A percentile compares a stretch with the other conserved stretches of the same genome.
Conservation (phyloP, 2,797 vertebrate genomes). For the Rhinogobio ventralis region DNA sequence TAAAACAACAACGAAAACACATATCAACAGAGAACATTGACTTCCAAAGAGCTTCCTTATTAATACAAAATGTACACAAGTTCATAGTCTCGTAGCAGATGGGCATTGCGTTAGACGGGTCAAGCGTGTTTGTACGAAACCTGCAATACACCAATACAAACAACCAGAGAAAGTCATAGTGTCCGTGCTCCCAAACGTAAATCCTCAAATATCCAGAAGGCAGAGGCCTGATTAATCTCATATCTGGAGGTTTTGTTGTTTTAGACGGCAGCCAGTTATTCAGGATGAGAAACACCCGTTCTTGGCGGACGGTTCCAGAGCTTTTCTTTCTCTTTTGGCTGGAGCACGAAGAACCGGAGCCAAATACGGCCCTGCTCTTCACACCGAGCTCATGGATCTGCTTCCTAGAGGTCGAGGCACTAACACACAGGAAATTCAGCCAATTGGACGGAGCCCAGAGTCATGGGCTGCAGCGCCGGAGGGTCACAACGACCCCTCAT, state of each 20-base stretch:
- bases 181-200: slow-evolving; percentile 61
- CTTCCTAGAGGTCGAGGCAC: slow-evolving; percentile 39
- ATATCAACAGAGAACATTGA: slow-evolving; percentile 66
- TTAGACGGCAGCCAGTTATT: slow-evolving; percentile 59
- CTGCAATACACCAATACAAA: slow-evolving; percentile 65
- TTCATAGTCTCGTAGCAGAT: slow-evolving; percentile 74
- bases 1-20: slow-evolving; percentile 62
- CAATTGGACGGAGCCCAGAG: slow-evolving; percentile 33
- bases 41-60: slow-evolving; percentile 72
- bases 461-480: not conserved
- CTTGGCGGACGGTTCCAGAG: slow-evolving; percentile 29
- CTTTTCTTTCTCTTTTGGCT: slow-evolving; percentile 33
- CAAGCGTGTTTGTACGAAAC: slow-evolving; percentile 64
- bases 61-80: slow-evolving; percentile 78
- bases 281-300: slow-evolving; percentile 66
- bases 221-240: slow-evolving; percentile 67
- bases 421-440: slow-evolving; percentile 24
- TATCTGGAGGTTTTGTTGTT: slow-evolving; percentile 68
- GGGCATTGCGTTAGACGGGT: slow-evolving; percentile 60
- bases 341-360: slow-evolving; percentile 3
- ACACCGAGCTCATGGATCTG: slow-evolving; percentile 28
- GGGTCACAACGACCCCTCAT: slow-evolving; percentile 1
- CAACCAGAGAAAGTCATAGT: slow-evolving; percentile 48
- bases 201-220: slow-evolving; percentile 80
- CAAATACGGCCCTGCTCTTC: slow-evolving; percentile 25